Evolutionary conservation across 2,888 invertebrate genomes (phyloP).

Genomic region (Sinodicranocentrus sp.): DNA sequence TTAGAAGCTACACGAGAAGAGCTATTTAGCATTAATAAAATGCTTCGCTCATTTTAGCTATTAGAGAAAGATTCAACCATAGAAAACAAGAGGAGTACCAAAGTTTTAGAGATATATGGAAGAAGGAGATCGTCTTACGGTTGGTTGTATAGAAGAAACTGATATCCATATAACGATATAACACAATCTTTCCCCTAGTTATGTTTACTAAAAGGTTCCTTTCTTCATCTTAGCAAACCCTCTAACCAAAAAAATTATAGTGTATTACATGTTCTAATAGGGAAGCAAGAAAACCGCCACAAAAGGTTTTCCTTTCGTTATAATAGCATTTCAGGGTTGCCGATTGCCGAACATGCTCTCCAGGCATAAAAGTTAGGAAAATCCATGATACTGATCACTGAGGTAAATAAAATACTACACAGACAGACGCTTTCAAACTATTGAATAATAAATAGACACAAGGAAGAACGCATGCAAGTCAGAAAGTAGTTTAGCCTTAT

Average conservation of each 20-base stretch:
- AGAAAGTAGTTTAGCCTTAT: no score
- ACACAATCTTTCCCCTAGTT: no score
- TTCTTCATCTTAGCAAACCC: background rate
- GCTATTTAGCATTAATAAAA: constrained; percentile 51
- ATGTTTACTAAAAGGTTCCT: no score
- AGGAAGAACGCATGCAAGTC: no score
- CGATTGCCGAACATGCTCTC: background rate
- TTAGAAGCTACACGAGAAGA: constrained; percentile 43
- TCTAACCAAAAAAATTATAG: background rate
- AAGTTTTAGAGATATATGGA: no score
- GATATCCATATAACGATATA: no score
- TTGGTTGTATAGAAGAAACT: no score
- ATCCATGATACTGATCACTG: background rate
- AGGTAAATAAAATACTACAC: background rate
- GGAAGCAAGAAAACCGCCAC: background rate
- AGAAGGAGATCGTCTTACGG: background rate
- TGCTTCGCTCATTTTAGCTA: background rate
- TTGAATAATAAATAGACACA: constrained; percentile 12
- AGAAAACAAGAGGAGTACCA: no score
- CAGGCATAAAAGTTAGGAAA: constrained; percentile 2
- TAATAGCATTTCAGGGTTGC: background rate
- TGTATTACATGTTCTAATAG: background rate
- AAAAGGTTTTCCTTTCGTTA: constrained; percentile 2
- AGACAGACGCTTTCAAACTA: background rate
- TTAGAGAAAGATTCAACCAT: background rate